Evolutionary conservation across 1,140 invertebrate genomes (phyloP).

Genomic region (Magallana ariakensis): DNA sequence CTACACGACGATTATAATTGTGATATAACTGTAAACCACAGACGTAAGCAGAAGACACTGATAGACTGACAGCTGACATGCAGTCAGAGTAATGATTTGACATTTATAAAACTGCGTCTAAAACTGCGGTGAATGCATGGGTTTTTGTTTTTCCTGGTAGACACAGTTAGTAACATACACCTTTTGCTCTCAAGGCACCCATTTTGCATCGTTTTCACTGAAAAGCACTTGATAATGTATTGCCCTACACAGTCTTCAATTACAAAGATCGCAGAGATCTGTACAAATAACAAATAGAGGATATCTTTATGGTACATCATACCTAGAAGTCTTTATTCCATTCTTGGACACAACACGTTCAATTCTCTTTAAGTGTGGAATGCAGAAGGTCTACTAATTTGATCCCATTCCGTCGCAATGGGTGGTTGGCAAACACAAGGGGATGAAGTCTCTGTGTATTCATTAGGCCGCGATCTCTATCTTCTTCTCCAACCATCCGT

Average conservation of each 20-base stretch:
- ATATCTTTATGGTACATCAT: constrained; percentile 11
- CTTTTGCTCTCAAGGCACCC: too few species aligned
- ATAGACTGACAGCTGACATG: not conserved
- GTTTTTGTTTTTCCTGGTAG: too few species aligned
- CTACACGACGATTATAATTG: not conserved
- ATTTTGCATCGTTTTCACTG: not conserved
- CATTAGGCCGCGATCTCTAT: not conserved
- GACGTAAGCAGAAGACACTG: not conserved
- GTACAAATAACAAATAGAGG: constrained; percentile 5
- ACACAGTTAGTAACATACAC: too few species aligned
- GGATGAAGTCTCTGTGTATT: constrained; percentile 17
- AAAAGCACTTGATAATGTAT: not conserved
- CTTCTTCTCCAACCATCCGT: not conserved
- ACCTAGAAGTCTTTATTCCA: constrained; percentile 6
- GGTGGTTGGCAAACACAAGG: constrained; percentile 26
- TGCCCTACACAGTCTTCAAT: not conserved
- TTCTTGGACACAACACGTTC: not conserved
- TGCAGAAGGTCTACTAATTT: constrained; percentile 1
- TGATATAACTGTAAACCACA: not conserved
- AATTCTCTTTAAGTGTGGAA: constrained; percentile 7
- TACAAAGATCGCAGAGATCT: not conserved
- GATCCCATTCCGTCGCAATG: not conserved
- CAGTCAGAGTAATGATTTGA: constrained; percentile 19
- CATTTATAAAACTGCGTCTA: not conserved
- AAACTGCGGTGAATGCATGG: not conserved